A percentile compares a stretch with the other conserved stretches of the same genome.
These are phyloP conservation scores for Cyanoliseus patagonus DNA, from an alignment of 2,113 vertebrate species.

Conservation along the genomic window DNA sequence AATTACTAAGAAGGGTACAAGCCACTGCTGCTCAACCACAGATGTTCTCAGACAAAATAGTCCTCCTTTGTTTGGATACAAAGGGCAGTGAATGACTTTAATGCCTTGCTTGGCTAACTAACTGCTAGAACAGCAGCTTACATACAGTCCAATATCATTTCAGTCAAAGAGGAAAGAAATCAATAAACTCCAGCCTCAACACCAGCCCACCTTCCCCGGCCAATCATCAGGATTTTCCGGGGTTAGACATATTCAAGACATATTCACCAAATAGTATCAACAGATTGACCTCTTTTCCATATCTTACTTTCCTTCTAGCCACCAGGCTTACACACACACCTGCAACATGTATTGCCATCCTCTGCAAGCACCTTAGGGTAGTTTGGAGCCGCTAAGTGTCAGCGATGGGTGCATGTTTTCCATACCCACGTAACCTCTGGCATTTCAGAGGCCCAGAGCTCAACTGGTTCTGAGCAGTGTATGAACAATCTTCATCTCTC, in stretches of 20 bases:
- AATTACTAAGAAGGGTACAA: neutral
- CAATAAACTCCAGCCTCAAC: neutral
- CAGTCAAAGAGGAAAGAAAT: neutral
- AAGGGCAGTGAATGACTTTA: neutral
- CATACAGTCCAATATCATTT: neutral
- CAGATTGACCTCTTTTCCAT: neutral
- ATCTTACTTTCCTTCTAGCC: neutral
- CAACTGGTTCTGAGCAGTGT: neutral
- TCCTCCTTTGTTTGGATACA: neutral
- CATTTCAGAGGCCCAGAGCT: neutral
- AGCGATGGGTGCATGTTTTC: fast-evolving
- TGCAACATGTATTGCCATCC: neutral
- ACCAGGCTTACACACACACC: neutral
- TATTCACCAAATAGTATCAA: neutral
- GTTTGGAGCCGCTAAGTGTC: neutral
- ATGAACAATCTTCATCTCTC: neutral
- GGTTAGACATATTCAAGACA: neutral
- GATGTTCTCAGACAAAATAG: neutral
- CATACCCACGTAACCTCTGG: neutral
- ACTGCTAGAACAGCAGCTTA: neutral
- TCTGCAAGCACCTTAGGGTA: neutral
- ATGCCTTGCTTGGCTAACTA: neutral
- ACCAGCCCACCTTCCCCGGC: neutral
- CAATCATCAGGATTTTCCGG: neutral
- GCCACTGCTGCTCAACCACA: neutral